Base-by-base conservation (phyloP, 1,140 invertebrate genomes). In the Heliconius himera region DNA sequence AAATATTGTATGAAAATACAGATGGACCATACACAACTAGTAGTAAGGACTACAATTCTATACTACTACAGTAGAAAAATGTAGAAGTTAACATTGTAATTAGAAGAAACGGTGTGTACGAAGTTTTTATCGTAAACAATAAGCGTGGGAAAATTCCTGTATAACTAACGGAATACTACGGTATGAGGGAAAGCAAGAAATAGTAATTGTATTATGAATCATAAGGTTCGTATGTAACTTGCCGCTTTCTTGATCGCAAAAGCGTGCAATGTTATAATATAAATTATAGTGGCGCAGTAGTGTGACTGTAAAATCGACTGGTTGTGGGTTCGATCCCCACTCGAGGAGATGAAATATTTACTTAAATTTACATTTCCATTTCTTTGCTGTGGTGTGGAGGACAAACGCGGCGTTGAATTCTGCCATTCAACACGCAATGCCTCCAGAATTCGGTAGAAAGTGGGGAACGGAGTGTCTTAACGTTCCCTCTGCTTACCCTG, bases 141-240 rank as follows among this genome's bases (percentile, higher is more conserved):
- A 86, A 87, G 84, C 91, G 90, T 93, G 91, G 91, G 91, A 93
- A 93, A 86, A 89, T 80, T 87, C 80, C 81, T 76, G 77, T 49
- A 16, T 90, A 91, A 66, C 11, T 66, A 66, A 93, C 87, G n/a
- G n/a, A n/a, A n/a, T n/a, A n/a, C n/a, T n/a, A n/a, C n/a, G 89
- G 89, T 93, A 90, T 81, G 73, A 80, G 79, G 84, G 89, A 88
- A 89, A 90, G 88, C 85, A 87, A 87, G 83, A 88, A 87, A 83
- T 86, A 77, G 75, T 71, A 81, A 74, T 86, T 89, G 85, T 89
- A 86, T 84, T 79, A 82, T 85, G 81, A 86, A 84, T 84, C 83
- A 85, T 85, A 83, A 74, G 73, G 81, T 80, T 20, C 73, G 72
- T 76, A 66, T 49, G 73, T 22, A 80, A 70, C 56, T 51, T 76